These are phyloP conservation scores for Cossypha niveicapilla DNA, from an alignment of 2,797 vertebrate species.

Conservation along the genomic window DNA sequence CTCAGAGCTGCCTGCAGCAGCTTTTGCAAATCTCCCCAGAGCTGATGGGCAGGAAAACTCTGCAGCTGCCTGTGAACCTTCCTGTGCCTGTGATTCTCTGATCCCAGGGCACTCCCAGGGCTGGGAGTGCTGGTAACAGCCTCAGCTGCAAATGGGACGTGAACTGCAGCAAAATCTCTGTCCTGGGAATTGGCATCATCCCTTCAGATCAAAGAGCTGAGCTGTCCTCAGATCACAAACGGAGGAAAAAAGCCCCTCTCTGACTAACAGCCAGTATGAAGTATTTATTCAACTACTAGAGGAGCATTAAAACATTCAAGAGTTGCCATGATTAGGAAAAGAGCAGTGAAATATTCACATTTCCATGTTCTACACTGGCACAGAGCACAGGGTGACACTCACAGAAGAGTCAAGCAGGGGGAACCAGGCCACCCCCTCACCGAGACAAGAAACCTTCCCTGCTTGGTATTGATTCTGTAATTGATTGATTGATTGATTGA, in stretches of 20 bases:
- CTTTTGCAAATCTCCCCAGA: not conserved
- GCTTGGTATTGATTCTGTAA: no score
- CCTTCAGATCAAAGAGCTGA: not conserved
- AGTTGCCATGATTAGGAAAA: not conserved
- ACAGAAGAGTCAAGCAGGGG: rapidly evolving
- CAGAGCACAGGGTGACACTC: not conserved
- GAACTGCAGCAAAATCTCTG: not conserved
- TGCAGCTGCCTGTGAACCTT: not conserved
- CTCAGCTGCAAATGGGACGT: not conserved
- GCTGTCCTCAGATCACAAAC: not conserved
- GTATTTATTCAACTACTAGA: not conserved
- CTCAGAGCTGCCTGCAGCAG: not conserved
- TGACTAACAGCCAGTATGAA: not conserved
- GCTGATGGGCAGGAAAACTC: not conserved
- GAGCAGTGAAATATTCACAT: not conserved
- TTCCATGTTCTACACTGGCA: not conserved
- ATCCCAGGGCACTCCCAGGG: not conserved
- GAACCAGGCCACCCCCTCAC: not conserved
- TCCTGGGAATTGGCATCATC: not conserved
- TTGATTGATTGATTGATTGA: not conserved
- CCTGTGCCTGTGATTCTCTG: not conserved
- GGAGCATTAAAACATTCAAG: not conserved
- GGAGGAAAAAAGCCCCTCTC: not conserved
- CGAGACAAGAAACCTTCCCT: not conserved
- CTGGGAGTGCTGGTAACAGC: not conserved